Conservation (phyloP, 2,888 invertebrate species). For the Timema cristinae region DNA sequence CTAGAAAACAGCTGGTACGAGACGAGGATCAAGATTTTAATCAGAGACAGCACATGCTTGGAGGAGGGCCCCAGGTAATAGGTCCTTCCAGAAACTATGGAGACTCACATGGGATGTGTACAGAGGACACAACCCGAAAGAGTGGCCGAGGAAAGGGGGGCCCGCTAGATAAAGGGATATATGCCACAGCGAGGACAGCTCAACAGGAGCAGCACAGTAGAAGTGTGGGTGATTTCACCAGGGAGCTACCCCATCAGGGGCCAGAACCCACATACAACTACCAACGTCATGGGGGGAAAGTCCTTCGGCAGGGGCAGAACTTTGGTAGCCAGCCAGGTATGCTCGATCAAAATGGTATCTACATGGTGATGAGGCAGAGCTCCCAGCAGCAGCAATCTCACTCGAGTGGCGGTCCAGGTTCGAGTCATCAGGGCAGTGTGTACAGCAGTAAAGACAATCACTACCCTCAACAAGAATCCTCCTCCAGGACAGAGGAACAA, state of each 20-base stretch:
- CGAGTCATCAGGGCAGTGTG: neutral
- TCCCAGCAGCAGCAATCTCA: conserved; percentile 10
- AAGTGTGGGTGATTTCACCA: conserved; percentile 32
- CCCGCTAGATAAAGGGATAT: conserved; percentile 7
- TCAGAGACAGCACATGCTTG: conserved; percentile 18
- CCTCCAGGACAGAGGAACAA: neutral
- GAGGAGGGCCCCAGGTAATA: conserved; percentile 15
- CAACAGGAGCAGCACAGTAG: conserved; percentile 34
- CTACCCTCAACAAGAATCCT: conserved; percentile 12
- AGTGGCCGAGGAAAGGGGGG: conserved; percentile 3
- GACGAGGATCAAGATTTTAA: conserved; percentile 9
- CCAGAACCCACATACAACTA: neutral
- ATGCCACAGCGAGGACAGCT: conserved; percentile 35
- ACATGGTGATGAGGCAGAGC: conserved; percentile 29
- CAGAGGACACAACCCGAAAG: conserved; percentile 2
- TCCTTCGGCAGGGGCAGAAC: conserved; percentile 8
- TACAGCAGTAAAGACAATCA: conserved; percentile 11
- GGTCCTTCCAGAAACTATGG: conserved; percentile 41
- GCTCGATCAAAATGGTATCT: conserved; percentile 33
- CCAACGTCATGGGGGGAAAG: neutral
- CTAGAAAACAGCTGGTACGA: neutral
- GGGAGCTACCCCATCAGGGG: conserved; percentile 1
- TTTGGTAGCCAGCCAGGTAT: conserved; percentile 37
- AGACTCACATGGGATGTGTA: conserved; percentile 2
- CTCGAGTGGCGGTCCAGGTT: conserved; percentile 13